Evolutionary conservation across 2,888 invertebrate genomes (phyloP).

Genomic region (Antitype chi): DNA sequence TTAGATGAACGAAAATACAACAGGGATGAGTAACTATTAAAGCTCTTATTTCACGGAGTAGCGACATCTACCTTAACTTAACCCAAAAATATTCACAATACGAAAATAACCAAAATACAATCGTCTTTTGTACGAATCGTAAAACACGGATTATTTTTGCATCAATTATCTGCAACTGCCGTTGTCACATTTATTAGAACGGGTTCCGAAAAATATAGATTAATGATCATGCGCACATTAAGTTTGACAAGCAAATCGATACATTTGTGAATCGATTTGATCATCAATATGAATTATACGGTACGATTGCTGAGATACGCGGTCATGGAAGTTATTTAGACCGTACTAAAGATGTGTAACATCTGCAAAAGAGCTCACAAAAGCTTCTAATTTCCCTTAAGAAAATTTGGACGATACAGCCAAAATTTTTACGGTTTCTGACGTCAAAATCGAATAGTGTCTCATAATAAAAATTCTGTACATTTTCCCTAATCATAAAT

Average conservation of each 20-base stretch:
- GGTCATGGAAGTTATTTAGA: conserved; percentile 52
- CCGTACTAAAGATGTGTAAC: conserved; percentile 22
- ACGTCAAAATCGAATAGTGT: not conserved
- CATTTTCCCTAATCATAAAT: not conserved
- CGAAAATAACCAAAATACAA: conserved; percentile 32
- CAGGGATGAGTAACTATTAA: not conserved
- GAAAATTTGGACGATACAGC: not conserved
- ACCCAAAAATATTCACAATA: conserved; percentile 48
- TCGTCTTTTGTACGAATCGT: conserved; percentile 44
- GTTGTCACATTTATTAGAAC: conserved; percentile 63
- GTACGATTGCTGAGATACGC: conserved; percentile 73
- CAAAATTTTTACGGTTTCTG: not conserved
- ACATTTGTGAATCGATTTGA: conserved; percentile 74
- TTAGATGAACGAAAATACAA: not conserved
- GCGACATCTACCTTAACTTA: conserved; percentile 2
- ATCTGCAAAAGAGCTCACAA: conserved; percentile 41
- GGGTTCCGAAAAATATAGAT: conserved; percentile 74
- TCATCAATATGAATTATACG: conserved; percentile 88
- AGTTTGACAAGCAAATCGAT: conserved; percentile 74
- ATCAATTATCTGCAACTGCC: conserved; percentile 68
- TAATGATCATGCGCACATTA: conserved; percentile 71
- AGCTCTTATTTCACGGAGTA: not conserved
- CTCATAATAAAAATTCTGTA: not conserved
- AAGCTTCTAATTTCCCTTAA: not conserved
- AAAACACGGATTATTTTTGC: conserved; percentile 68